These are phyloP conservation scores for Desmophyllum pertusum DNA, from an alignment of 92 coral and sea anemone species.

Conservation along the genomic window DNA sequence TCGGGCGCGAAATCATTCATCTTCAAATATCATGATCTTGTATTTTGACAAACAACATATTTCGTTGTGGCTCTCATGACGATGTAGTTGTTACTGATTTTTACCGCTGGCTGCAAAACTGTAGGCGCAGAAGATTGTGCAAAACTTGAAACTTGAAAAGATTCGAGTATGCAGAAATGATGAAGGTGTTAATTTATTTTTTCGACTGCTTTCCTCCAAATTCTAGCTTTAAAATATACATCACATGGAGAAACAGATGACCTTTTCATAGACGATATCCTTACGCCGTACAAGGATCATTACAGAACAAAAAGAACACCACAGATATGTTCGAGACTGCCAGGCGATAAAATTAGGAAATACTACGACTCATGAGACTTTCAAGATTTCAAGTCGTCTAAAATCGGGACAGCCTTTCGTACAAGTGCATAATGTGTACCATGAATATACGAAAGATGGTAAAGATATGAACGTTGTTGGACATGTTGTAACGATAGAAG, in stretches of 20 bases:
- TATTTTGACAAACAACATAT: not conserved
- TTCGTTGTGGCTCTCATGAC: not conserved
- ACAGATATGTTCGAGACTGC: conserved; percentile 79
- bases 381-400: conserved; percentile 45
- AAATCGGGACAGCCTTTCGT: conserved; percentile 52
- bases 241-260: conserved; percentile 40
- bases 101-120: not conserved
- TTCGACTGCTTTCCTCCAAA: not conserved
- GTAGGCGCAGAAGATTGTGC: conserved; percentile 20
- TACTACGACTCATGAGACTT: conserved; percentile 76
- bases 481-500: conserved; percentile 67
- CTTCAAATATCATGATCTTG: too few species aligned
- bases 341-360: conserved; percentile 85
- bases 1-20: not conserved
- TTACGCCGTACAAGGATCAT: conserved; percentile 81
- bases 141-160: not conserved
- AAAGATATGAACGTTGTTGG: conserved; percentile 68
- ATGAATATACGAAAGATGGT: conserved; percentile 49
- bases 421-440: conserved; percentile 62
- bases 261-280: conserved; percentile 67
- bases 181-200: conserved; percentile 4
- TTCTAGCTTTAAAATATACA: not conserved
- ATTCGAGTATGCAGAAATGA: not conserved
- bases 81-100: not conserved
- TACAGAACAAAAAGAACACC: conserved; percentile 63